Conservation (phyloP, 2,888 invertebrate genomes). For the Tineola bisselliella region DNA sequence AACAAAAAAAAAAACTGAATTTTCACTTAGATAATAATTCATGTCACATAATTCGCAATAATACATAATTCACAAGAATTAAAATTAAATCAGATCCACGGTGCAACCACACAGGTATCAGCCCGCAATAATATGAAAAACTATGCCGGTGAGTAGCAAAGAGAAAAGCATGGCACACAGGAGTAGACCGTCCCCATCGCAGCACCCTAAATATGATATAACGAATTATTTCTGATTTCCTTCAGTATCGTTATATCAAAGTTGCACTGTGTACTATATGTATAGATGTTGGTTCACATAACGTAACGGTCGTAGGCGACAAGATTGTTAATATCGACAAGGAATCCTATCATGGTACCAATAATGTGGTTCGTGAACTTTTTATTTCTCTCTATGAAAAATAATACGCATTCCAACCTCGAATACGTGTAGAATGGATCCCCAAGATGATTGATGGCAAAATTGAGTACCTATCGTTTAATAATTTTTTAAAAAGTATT, state of each 20-base stretch:
- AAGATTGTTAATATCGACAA: slow-evolving; percentile 1
- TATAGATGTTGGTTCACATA: neutral
- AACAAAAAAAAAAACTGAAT: too few relatives aligned
- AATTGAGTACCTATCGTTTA: neutral
- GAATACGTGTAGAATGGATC: neutral
- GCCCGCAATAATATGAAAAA: too few relatives aligned
- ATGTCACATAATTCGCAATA: too few relatives aligned
- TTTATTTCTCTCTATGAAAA: neutral
- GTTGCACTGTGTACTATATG: neutral
- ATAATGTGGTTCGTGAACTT: neutral
- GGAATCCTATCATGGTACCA: neutral
- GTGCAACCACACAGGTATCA: too few relatives aligned
- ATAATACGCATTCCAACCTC: neutral
- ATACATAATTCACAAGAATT: too few relatives aligned
- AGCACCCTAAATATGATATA: too few relatives aligned
- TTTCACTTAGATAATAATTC: too few relatives aligned
- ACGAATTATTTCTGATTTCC: neutral
- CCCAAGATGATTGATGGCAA: neutral
- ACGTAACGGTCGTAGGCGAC: neutral
- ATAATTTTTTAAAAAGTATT: too few relatives aligned
- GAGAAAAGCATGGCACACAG: too few relatives aligned
- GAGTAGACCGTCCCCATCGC: too few relatives aligned
- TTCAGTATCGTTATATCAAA: neutral
- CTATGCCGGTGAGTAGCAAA: too few relatives aligned
- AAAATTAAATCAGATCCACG: too few relatives aligned